phyloP scores from a whole-genome alignment of 2,888 invertebrate species.

The Hirtodrosophila trivittata region DNA sequence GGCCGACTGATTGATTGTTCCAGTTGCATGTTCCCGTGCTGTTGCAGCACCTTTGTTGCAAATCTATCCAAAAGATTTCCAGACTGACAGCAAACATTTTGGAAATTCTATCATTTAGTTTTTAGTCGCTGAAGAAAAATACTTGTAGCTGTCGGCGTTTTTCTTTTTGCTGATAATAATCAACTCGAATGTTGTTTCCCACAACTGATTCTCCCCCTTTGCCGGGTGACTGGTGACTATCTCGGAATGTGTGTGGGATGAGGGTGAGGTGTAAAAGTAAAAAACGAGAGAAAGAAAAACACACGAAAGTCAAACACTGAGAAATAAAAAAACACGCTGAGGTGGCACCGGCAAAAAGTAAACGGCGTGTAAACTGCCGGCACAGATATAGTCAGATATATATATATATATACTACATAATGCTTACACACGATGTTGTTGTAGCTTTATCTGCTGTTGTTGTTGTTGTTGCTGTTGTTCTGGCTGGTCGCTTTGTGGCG shows the following conservation, averaged over 20 bases:
- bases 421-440: slow-evolving; percentile 22
- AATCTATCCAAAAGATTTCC: too few species aligned
- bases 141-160: slow-evolving; percentile 45
- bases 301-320: slow-evolving; percentile 49
- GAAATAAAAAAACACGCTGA: slow-evolving; percentile 65
- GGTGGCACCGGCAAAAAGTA: slow-evolving; percentile 62
- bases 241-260: slow-evolving; percentile 18
- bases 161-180: slow-evolving; percentile 67
- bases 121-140: too few species aligned
- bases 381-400: slow-evolving; percentile 58
- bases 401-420: slow-evolving; percentile 15
- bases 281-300: slow-evolving; percentile 23
- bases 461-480: slow-evolving; percentile 29
- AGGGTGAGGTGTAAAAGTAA: not conserved
- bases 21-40: slow-evolving; percentile 41
- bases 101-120: slow-evolving; percentile 1
- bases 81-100: too few species aligned
- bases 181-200: slow-evolving; percentile 31
- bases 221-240: slow-evolving; percentile 29
- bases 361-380: slow-evolving; percentile 62
- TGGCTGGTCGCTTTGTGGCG: slow-evolving; percentile 46
- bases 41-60: too few species aligned
- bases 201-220: not conserved
- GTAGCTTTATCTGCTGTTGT: slow-evolving; percentile 3
- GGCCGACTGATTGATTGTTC: slow-evolving; percentile 18